Base-by-base conservation (phyloP, 2,797 vertebrate genomes). In the Enteromius treurensis region DNA sequence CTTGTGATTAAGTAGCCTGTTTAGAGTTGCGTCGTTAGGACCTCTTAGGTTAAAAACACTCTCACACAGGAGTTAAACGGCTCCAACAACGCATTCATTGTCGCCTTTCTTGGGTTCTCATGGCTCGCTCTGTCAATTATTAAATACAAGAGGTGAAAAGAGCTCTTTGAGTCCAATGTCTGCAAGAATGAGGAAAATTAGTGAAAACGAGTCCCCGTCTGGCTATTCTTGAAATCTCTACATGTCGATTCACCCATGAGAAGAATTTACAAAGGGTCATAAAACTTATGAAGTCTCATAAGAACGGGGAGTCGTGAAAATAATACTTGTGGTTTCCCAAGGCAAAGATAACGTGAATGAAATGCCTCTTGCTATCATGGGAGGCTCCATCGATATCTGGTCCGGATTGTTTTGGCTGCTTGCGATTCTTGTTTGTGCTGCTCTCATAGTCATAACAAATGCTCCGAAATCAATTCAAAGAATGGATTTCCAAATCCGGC, bases 121-220 rank as follows among this genome's bases (percentile, higher is more conserved):
- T 94, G 94, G 79, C 88, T 84, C 80, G 49, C 83, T 47, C 83
- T 0, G 95, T 97, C 96, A 97, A 97, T 98, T 92, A 97, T 97
- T 97, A 97, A 85, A 92, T 5, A 2, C 90, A 26, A 26, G 34
- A 21, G 47, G 86, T 60, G 65, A 81, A 93, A 93, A 89, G 82
- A 85, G 47, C 86, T 86, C 86, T 90, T 67, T 92, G 90, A 94
- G 89, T 65, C 88, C 51, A 75, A 90, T 53, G 89, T 90, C 86
- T 80, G 90, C 75, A 76, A 88, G 91, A 93, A 94, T 93, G 91
- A 94, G 95, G 94, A 95, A 92, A 92, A 92, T 90, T 94, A 92
- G 90, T 86, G 87, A 88, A 88, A 90, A 90, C 89, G 80, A 89
- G 85, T 87, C 82, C 89, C 86, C 84, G 19, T 49, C 14, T 8